Percentiles rank a stretch among this genome's conserved stretches.
These are phyloP conservation scores for Bergia sp. DNA, from an alignment of 92 coral and sea anemone species.

Conservation along the genomic window DNA sequence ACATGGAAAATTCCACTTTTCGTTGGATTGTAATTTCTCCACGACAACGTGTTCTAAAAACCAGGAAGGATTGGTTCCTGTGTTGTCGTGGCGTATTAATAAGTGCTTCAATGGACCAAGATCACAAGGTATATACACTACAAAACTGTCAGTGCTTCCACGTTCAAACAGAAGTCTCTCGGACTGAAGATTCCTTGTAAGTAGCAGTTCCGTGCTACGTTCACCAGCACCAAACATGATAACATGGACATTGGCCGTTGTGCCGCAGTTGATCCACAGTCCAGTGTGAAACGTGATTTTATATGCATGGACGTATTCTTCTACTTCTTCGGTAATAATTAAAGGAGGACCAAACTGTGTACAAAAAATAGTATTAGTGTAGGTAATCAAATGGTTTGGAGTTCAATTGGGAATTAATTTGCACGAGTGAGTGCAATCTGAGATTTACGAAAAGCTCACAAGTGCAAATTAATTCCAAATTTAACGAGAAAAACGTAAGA, in stretches of 20 bases:
- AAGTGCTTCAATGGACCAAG: slow-evolving; percentile 36
- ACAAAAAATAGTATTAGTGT: background rate
- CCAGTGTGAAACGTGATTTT: background rate
- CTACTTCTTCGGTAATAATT: background rate
- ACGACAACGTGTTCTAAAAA: slow-evolving; percentile 44
- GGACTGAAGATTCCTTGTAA: background rate
- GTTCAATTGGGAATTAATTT: no score
- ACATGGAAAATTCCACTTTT: slow-evolving; percentile 52
- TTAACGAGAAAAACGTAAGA: no score
- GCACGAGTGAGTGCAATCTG: no score
- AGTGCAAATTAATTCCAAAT: no score
- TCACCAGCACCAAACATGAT: slow-evolving; percentile 4
- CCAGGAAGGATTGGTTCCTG: slow-evolving; percentile 56
- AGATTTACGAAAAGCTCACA: no score
- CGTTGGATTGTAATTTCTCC: slow-evolving; percentile 2
- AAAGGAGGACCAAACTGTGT: background rate
- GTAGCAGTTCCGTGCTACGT: background rate
- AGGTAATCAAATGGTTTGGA: no score
- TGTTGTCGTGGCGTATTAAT: slow-evolving; percentile 52
- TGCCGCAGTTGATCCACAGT: background rate
- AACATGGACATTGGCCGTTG: background rate
- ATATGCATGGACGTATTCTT: background rate
- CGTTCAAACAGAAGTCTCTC: slow-evolving; percentile 37
- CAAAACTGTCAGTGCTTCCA: slow-evolving; percentile 50
- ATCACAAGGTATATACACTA: background rate